Conservation (phyloP, 2,113 vertebrate genomes). For the Oncorhynchus tshawytscha region DNA sequence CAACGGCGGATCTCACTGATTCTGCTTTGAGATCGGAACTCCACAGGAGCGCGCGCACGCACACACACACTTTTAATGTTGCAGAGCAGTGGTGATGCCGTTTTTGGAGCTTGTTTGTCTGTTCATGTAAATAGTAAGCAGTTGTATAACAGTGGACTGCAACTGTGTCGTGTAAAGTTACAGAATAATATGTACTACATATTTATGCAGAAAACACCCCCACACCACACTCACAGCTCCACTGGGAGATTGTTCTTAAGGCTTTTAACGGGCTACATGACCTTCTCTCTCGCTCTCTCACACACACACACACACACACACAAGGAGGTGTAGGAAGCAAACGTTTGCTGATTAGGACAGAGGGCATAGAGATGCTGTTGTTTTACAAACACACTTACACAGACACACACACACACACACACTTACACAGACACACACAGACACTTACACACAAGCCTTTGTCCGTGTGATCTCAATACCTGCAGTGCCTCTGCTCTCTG, state of each 20-base stretch:
- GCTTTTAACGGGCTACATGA: neutral
- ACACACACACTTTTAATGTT: too few species aligned
- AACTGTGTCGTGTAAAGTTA: neutral
- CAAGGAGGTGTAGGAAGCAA: constrained; percentile 8
- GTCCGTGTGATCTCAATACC: constrained; percentile 5
- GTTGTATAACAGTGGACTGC: neutral
- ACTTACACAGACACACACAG: neutral
- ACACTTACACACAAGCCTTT: neutral
- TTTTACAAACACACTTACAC: neutral
- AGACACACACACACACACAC: neutral
- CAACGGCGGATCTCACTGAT: too few species aligned
- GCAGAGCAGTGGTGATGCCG: too few species aligned
- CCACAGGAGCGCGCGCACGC: too few species aligned
- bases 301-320: neutral
- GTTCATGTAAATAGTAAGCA: too few species aligned
- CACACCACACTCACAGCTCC: neutral
- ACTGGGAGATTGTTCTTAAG: neutral
- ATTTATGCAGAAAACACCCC: too few species aligned
- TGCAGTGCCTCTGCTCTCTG: constrained; percentile 38
- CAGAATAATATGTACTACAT: neutral
- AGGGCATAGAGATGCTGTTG: neutral
- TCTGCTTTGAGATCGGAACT: too few species aligned
- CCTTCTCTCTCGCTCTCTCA: too few species aligned
- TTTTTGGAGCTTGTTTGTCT: too few species aligned
- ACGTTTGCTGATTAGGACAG: neutral